Percentiles rank a stretch among this genome's conserved stretches.
These are phyloP conservation scores for Meteorus cinctellus DNA, from an alignment of 2,888 invertebrate species.

Conservation along the genomic window DNA sequence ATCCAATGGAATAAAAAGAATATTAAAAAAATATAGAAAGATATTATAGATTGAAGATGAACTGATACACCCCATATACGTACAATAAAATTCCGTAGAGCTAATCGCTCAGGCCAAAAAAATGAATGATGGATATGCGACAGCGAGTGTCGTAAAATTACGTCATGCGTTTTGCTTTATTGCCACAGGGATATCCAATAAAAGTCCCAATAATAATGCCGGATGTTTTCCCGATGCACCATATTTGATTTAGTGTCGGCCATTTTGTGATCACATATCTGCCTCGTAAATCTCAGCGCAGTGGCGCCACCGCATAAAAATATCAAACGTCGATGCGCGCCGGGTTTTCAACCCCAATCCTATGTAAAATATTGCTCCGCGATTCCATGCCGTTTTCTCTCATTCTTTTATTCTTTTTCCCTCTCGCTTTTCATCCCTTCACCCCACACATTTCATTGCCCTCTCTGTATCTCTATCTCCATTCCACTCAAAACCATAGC, in stretches of 20 bases:
- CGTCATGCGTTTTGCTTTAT: slow-evolving; percentile 64
- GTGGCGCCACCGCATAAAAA: slow-evolving; percentile 71
- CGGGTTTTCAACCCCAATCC: slow-evolving; percentile 66
- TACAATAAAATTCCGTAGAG: slow-evolving; percentile 14
- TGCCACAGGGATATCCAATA: slow-evolving; percentile 64
- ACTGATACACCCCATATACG: slow-evolving; percentile 6
- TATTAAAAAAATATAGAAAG: slow-evolving; percentile 31
- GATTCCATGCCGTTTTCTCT: slow-evolving; percentile 53
- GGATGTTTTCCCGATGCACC: slow-evolving; percentile 73
- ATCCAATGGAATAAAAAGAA: neutral
- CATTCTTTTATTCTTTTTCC: slow-evolving; percentile 29
- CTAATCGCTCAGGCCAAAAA: slow-evolving; percentile 23
- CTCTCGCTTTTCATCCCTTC: slow-evolving; percentile 44
- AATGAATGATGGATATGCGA: slow-evolving; percentile 34
- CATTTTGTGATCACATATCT: slow-evolving; percentile 74
- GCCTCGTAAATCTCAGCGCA: slow-evolving; percentile 72
- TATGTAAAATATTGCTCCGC: slow-evolving; percentile 71
- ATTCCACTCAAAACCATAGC: neutral
- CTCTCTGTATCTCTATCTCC: neutral
- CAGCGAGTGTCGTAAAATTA: slow-evolving; percentile 60
- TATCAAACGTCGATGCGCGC: slow-evolving; percentile 73
- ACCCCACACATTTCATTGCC: neutral
- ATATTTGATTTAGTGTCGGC: slow-evolving; percentile 73
- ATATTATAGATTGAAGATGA: neutral
- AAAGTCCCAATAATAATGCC: slow-evolving; percentile 74